phyloP scores from a whole-genome alignment of 2,797 vertebrate species.

The Mus minutoides region DNA sequence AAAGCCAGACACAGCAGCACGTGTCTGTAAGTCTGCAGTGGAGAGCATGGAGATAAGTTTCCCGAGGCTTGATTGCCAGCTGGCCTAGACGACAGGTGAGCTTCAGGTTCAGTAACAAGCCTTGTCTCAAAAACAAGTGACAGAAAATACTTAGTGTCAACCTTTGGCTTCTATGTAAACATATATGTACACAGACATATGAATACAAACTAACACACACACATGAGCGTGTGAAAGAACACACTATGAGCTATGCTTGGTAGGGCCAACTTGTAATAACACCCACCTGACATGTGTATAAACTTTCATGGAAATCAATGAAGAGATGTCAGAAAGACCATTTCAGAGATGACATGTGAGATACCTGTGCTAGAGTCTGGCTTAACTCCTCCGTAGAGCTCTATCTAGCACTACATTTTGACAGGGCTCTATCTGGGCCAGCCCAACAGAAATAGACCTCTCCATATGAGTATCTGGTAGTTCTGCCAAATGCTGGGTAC shows the following conservation, averaged over 20 bases:
- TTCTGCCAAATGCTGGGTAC: constrained; percentile 46
- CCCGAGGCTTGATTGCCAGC: neutral
- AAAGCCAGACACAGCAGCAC: neutral
- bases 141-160: neutral
- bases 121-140: neutral
- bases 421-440: constrained; percentile 10
- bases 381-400: neutral
- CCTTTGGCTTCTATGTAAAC: neutral
- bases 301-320: neutral
- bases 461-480: constrained; percentile 2
- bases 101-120: neutral
- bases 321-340: neutral
- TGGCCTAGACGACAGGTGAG: neutral
- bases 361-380: neutral
- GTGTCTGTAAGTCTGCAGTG: neutral
- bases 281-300: neutral
- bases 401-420: constrained; percentile 6
- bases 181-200: neutral
- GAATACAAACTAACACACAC: neutral
- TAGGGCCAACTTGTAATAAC: neutral
- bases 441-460: constrained; percentile 6
- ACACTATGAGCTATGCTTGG: neutral
- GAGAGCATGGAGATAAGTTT: neutral
- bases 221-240: neutral
- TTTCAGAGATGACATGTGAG: constrained; percentile 13